Conservation (phyloP, 2,888 invertebrate genomes). For the Epsilonema sp. region DNA sequence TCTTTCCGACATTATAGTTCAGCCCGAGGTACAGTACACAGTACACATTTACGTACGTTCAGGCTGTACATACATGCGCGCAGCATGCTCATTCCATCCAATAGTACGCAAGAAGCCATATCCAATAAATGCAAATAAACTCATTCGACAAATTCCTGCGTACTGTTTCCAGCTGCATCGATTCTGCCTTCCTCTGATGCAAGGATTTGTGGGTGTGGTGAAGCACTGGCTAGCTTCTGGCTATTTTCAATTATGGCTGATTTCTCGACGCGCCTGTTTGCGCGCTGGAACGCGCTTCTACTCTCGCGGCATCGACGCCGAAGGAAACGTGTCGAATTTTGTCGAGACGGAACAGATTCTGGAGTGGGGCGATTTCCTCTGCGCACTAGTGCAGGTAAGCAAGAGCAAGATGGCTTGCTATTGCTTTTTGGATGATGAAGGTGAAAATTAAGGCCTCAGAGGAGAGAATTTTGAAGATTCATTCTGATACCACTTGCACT, state of each 20-base stretch:
- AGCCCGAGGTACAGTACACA: slow-evolving; percentile 53
- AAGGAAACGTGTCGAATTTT: slow-evolving; percentile 84
- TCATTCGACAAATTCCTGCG: too few relatives aligned
- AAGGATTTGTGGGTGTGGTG: slow-evolving; percentile 64
- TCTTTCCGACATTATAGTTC: slow-evolving; percentile 49
- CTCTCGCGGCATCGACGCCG: slow-evolving; percentile 62
- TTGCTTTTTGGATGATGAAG: neutral
- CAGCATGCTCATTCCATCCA: too few relatives aligned
- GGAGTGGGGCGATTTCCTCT: slow-evolving; percentile 31
- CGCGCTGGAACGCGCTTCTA: slow-evolving; percentile 70
- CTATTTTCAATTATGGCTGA: slow-evolving; percentile 60
- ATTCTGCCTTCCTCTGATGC: slow-evolving; percentile 63
- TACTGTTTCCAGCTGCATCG: slow-evolving; percentile 16
- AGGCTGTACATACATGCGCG: too few relatives aligned
- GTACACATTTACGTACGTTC: too few relatives aligned
- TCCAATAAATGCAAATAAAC: too few relatives aligned
- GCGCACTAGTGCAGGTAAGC: slow-evolving; percentile 63
- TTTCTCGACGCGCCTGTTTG: slow-evolving; percentile 64
- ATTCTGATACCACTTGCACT: neutral
- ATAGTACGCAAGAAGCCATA: too few relatives aligned
- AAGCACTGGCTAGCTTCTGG: slow-evolving; percentile 57
- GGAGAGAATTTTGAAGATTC: too few relatives aligned
- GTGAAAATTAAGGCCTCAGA: neutral
- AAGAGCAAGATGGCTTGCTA: too few relatives aligned
- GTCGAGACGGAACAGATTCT: slow-evolving; percentile 77